A percentile compares a stretch with the other conserved stretches of the same genome.
Conservation (phyloP, 2,797 vertebrate species). For the Meda fulgida region DNA sequence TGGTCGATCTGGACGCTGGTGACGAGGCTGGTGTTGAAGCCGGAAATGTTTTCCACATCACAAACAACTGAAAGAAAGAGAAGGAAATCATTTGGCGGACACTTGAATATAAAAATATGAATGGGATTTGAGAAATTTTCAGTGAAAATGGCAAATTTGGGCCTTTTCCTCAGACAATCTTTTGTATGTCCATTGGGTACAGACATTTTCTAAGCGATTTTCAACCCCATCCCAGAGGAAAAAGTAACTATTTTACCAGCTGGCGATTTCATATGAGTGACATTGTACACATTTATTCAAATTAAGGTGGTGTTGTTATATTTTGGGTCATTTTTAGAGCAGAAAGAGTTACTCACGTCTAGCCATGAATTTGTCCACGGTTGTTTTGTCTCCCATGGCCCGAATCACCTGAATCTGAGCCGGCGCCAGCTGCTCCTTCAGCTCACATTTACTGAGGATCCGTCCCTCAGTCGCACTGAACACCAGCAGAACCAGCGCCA, state of each 20-base stretch:
- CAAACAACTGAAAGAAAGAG: slow-evolving; percentile 50
- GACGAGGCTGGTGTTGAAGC: slow-evolving; percentile 54
- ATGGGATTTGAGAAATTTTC: neutral
- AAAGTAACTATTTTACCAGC: neutral
- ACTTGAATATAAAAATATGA: neutral
- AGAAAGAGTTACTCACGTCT: slow-evolving; percentile 16
- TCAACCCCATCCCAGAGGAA: neutral
- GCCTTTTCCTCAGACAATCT: neutral
- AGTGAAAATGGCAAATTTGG: slow-evolving; percentile 3
- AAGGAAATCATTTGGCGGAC: neutral
- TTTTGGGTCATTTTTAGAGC: neutral
- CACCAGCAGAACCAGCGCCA: slow-evolving; percentile 56
- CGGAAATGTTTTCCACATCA: slow-evolving; percentile 38
- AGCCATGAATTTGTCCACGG: neutral
- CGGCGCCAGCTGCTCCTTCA: neutral
- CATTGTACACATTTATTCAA: neutral
- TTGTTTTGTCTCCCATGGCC: neutral
- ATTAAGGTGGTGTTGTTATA: neutral
- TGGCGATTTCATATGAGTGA: neutral
- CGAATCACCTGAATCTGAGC: neutral
- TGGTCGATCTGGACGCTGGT: neutral
- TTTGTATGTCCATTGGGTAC: neutral
- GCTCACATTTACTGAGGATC: slow-evolving; percentile 39
- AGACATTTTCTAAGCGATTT: neutral
- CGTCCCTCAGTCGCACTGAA: slow-evolving; percentile 53